Base-by-base conservation (phyloP, 2,888 invertebrate genomes). In the Eurytoma adleriae region DNA sequence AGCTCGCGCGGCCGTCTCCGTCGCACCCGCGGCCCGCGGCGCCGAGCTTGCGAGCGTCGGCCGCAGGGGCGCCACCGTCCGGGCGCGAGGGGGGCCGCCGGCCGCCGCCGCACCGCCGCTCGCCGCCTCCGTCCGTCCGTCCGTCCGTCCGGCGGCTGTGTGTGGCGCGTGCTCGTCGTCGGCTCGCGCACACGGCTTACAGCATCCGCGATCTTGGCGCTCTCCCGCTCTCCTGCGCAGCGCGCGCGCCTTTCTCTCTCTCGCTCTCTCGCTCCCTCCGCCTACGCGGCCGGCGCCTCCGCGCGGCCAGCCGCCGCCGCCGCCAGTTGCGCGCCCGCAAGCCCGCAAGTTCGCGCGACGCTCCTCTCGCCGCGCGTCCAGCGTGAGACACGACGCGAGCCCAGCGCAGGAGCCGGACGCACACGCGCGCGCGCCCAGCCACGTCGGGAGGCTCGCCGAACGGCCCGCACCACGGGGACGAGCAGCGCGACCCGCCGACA, bases 261-360 rank as follows among this genome's bases (percentile, higher is more conserved):
- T 57, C 40, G 50, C 52, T 5, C 18, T 16, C 20, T 24, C 27
- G 57, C 66, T 20, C 72, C 84, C 87, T 89, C 89, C 90, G 90
- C 89, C 89, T 90, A 89, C 90, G 89, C 86, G 86, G 86, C 88
- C 88, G 88, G 87, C 74, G 79, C 79, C 79, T 76, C 72, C 84
- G 73, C 48, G 40, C 40, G 48, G 48, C 64, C 56, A 62, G 83
- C 83, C 83, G 84, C 88, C 87, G 87, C 87, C 89, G 87, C 87
- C 90, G 90, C 88, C 90, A 90, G 90, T 90, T 79, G 89, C 90
- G 89, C 89, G 89, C 89, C 89, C 89, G 90, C 89, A 90, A 90
- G 90, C 90, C 89, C 90, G 90, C 90, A 90, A 90, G 90, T 90
- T 90, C 90, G 89, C 81, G 78, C 78, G 81, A 77, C 72, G 72